These are phyloP conservation scores for Chiloscyllium punctatum DNA, from an alignment of 2,797 vertebrate genomes.

Conservation along the genomic window DNA sequence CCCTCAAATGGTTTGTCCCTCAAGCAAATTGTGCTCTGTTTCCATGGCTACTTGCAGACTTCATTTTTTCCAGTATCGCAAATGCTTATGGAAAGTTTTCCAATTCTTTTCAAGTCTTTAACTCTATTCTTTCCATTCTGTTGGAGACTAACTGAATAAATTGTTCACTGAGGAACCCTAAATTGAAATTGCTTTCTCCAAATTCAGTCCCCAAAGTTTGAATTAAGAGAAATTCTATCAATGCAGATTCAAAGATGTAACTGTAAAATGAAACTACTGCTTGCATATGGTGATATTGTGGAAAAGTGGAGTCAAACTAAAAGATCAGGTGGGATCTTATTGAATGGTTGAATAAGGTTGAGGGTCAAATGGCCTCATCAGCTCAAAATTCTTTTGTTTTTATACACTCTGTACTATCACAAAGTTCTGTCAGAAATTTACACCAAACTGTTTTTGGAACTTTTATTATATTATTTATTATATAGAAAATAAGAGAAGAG, in stretches of 20 bases:
- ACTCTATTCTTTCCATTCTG: background rate
- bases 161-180: background rate
- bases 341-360: background rate
- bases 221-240: too few relatives aligned
- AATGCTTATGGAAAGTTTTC: constrained; percentile 12
- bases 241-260: background rate
- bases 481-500: too few relatives aligned
- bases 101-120: background rate
- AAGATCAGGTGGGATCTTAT: background rate
- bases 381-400: background rate
- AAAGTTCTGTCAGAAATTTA: too few relatives aligned
- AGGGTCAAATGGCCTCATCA: background rate
- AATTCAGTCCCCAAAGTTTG: background rate
- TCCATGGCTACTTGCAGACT: constrained; percentile 6
- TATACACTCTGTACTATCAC: background rate
- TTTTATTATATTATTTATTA: too few relatives aligned
- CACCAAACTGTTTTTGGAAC: too few relatives aligned
- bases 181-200: background rate
- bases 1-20: background rate
- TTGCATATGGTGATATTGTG: background rate
- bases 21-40: constrained; percentile 14
- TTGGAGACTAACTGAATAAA: background rate
- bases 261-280: background rate
- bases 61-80: background rate
- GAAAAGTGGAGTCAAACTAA: background rate